These are phyloP conservation scores for Epinotia ramella DNA, from an alignment of 2,888 invertebrate species.

Conservation along the genomic window DNA sequence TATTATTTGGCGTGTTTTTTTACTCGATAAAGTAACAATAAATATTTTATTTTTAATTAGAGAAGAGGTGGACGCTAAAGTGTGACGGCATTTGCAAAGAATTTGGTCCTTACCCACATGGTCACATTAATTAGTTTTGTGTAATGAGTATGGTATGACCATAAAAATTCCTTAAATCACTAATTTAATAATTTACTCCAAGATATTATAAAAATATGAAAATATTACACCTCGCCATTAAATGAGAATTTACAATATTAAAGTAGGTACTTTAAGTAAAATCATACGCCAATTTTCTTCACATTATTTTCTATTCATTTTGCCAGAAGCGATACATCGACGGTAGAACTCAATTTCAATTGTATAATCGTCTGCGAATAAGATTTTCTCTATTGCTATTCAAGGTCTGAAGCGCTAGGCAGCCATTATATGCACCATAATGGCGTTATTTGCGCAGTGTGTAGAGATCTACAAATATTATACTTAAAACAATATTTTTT, in stretches of 20 bases:
- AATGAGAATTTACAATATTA: slow-evolving; percentile 29
- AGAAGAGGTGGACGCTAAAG: no score
- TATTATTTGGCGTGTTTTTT: no score
- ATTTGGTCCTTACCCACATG: no score
- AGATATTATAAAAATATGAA: slow-evolving; percentile 27
- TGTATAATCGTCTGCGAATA: slow-evolving; percentile 21
- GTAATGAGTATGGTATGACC: not conserved
- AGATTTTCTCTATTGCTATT: slow-evolving; percentile 7
- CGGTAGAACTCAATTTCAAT: slow-evolving; percentile 10
- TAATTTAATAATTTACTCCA: slow-evolving; percentile 3
- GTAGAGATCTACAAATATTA: not conserved
- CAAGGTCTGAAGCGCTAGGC: slow-evolving; percentile 16
- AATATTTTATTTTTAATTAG: no score
- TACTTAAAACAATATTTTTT: slow-evolving; percentile 11
- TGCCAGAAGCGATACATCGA: not conserved
- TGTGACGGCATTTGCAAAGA: no score
- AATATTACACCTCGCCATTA: slow-evolving; percentile 20
- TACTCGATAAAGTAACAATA: no score
- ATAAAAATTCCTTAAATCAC: not conserved
- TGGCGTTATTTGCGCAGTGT: slow-evolving; percentile 23
- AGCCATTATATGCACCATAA: slow-evolving; percentile 18
- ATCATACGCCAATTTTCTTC: slow-evolving; percentile 60
- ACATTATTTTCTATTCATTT: slow-evolving; percentile 13
- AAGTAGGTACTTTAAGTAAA: slow-evolving; percentile 16
- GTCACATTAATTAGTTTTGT: not conserved